Percentiles rank a stretch among this genome's conserved stretches.
These are phyloP conservation scores for Cremastinae sp. DNA, from an alignment of 2,888 invertebrate genomes.

Conservation along the genomic window DNA sequence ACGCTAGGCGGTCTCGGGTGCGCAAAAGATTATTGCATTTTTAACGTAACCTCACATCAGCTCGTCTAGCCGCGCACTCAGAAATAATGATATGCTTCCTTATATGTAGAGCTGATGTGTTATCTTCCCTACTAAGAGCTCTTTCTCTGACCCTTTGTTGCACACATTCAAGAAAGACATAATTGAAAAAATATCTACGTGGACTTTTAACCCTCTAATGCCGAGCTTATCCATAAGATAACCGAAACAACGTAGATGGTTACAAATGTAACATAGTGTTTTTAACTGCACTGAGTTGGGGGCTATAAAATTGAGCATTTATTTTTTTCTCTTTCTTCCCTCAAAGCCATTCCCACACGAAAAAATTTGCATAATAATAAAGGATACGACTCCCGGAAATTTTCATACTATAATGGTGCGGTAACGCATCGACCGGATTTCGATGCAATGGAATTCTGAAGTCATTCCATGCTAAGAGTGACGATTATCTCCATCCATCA, in stretches of 20 bases:
- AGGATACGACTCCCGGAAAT: conserved; percentile 10
- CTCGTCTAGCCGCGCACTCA: conserved; percentile 31
- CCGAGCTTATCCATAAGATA: conserved; percentile 14
- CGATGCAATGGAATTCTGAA: not conserved
- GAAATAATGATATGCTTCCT: conserved; percentile 47
- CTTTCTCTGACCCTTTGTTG: conserved; percentile 1
- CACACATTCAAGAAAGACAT: conserved; percentile 26
- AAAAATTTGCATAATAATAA: conserved; percentile 30
- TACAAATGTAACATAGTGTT: conserved; percentile 19
- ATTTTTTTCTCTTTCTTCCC: not conserved
- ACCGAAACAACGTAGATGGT: conserved; percentile 26
- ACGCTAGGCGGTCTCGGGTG: conserved; percentile 17
- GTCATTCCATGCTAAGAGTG: not conserved
- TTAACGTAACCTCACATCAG: conserved; percentile 57
- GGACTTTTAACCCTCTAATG: conserved; percentile 3
- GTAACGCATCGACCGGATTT: not conserved
- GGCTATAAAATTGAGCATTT: conserved; percentile 13
- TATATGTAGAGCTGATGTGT: conserved; percentile 9
- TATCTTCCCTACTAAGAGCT: conserved; percentile 13
- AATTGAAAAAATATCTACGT: conserved; percentile 35
- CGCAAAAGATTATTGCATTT: conserved; percentile 66
- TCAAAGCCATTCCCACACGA: not conserved
- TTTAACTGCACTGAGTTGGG: conserved; percentile 2
- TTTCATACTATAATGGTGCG: not conserved
- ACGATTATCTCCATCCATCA: not conserved